Evolutionary conservation across 2,113 vertebrate genomes (phyloP), one percentile per base, ranked within the genome.

Genomic region (Hydrolagus affinis): DNA sequence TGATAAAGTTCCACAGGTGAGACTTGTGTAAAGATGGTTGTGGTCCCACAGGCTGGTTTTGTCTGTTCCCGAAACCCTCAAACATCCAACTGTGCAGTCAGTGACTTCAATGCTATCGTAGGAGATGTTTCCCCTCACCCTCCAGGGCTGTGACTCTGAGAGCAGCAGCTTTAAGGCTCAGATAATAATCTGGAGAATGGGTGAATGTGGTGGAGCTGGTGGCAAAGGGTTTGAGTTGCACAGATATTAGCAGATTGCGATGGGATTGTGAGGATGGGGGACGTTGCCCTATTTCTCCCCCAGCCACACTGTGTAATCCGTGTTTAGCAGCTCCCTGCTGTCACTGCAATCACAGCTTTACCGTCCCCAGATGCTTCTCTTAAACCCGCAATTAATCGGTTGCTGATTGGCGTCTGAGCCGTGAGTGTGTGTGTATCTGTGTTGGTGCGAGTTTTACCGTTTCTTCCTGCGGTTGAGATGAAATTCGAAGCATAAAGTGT

Each of bases 271-370:
- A 25, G 64, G 78, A 64, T 68, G n/a, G n/a, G n/a, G n/a, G n/a
- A n/a, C 76, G 62, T 15, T 80, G 60, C 59, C 76, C 78, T 21
- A 66, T 8, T 68, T 66, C 12, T 80, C 28, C 59, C 64, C n/a
- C 32, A 83, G 78, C 23, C 23, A 12, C 59, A 80, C 85, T 86
- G 88, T 86, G 88, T 94, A 95, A 93, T 93, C 93, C 90, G 44
- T 30, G 88, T 95, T 93, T 94, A 93, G 91, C 91, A 89, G 88
- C 89, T 85, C 90, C 87, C 89, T 88, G 89, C 91, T 92, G 23
- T 91, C 89, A 90, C 89, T 91, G 88, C 90, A 88, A 88, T 87
- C 87, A 44, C 86, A 89, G 86, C 88, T 90, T 88, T 88, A 91
- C 88, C 21, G 10, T 85, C 85, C 64, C 70, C 70, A 85, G 85